A percentile compares a stretch with the other conserved stretches of the same genome.
Conservation (phyloP, 2,888 invertebrate genomes). For the Deladenus siricidicola region DNA sequence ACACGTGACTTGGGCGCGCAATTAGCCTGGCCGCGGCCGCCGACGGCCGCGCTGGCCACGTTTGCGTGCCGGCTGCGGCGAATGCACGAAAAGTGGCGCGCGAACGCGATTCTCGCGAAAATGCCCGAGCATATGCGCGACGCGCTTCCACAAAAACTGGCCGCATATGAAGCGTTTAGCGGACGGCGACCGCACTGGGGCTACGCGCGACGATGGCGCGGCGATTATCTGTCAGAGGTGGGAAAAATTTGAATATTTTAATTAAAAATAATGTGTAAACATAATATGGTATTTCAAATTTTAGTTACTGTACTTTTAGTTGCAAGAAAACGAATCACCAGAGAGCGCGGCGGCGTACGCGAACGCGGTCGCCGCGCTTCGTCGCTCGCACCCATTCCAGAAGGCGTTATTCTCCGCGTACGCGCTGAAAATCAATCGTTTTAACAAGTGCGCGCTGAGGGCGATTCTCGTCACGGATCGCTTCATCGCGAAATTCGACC, state of each 20-base stretch:
- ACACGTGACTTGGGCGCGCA: constrained; percentile 70
- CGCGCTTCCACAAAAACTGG: constrained; percentile 69
- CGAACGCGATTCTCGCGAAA: constrained; percentile 34
- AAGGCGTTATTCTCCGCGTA: constrained; percentile 39
- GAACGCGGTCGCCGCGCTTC: constrained; percentile 28
- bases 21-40: constrained; percentile 73
- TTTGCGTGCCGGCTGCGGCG: constrained; percentile 57
- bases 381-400: constrained; percentile 32
- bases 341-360: constrained; percentile 23
- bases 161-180: constrained; percentile 67
- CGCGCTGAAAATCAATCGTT: constrained; percentile 55
- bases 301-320: neutral
- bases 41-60: constrained; percentile 64
- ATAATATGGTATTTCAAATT: neutral
- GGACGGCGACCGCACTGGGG: constrained; percentile 68
- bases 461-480: constrained; percentile 56
- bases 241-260: neutral
- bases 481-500: constrained; percentile 57
- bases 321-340: constrained; percentile 14
- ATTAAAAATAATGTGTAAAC: neutral
- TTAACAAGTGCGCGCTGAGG: constrained; percentile 56
- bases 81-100: constrained; percentile 46
- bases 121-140: constrained; percentile 41
- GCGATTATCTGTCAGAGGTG: constrained; percentile 69
- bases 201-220: constrained; percentile 70